phyloP scores from a whole-genome alignment of 2,797 vertebrate genomes.

The Crocodylus rhombifer region DNA sequence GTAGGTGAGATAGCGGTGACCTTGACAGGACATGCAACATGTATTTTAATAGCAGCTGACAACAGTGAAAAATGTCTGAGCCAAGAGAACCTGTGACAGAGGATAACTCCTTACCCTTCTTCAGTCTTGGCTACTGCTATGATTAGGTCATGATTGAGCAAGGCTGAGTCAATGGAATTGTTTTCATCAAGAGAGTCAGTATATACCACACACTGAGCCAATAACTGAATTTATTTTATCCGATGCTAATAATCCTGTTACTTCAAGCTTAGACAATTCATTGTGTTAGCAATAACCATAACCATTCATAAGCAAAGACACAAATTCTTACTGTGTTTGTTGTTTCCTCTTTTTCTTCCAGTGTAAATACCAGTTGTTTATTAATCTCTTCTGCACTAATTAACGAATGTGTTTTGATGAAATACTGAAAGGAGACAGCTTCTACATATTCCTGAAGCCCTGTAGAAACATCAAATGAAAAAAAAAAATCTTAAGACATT shows the following conservation, averaged over 20 bases:
- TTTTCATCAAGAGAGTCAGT: slow-evolving; percentile 31
- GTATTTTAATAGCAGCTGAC: not conserved
- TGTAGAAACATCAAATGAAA: slow-evolving; percentile 63
- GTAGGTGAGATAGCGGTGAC: not conserved
- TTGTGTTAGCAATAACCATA: slow-evolving; percentile 25
- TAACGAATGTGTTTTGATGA: slow-evolving; percentile 92
- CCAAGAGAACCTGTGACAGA: not conserved
- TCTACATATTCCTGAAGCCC: slow-evolving; percentile 98
- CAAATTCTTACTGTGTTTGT: slow-evolving; percentile 77
- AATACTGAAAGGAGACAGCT: slow-evolving; percentile 95
- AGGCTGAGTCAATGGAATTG: not conserved
- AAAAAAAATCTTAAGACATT: not conserved
- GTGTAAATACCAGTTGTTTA: slow-evolving; percentile 89
- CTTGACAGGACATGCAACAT: rapidly evolving
- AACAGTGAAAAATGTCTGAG: not conserved
- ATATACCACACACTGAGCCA: not conserved
- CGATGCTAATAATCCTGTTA: slow-evolving; percentile 32
- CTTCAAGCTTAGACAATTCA: not conserved
- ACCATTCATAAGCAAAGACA: slow-evolving; percentile 32
- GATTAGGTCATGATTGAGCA: not conserved
- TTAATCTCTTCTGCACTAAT: slow-evolving; percentile 97
- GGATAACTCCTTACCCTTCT: not conserved
- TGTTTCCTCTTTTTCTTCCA: slow-evolving; percentile 78
- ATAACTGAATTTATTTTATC: slow-evolving; percentile 36
- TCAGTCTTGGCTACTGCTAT: not conserved